Evolutionary conservation across 1,140 invertebrate genomes (phyloP).

Genomic region (Heliconius himera): DNA sequence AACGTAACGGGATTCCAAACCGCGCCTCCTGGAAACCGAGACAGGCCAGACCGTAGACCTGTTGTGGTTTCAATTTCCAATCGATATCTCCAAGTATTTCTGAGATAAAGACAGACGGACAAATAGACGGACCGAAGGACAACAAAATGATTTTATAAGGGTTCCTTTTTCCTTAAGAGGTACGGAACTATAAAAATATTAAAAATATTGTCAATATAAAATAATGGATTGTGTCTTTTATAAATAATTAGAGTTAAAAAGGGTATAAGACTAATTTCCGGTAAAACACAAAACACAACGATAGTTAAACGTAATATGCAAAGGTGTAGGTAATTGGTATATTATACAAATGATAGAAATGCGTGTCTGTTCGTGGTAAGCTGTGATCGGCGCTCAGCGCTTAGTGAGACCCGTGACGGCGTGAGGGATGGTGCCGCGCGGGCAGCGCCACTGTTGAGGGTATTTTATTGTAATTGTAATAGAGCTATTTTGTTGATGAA

Average conservation of each 20-base stretch:
- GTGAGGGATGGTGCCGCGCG: conserved; percentile 51
- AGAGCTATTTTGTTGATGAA: not conserved
- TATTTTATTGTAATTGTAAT: not conserved
- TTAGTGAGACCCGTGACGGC: conserved; percentile 34
- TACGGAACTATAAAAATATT: too few relatives aligned
- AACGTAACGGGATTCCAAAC: too few relatives aligned
- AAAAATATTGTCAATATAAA: too few relatives aligned
- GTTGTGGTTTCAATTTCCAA: too few relatives aligned
- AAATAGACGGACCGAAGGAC: too few relatives aligned
- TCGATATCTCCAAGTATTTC: too few relatives aligned
- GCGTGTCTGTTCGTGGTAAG: conserved; percentile 14
- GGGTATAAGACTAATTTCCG: not conserved
- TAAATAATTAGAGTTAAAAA: not conserved
- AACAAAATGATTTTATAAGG: too few relatives aligned
- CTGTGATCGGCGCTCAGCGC: not conserved
- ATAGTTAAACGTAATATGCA: not conserved
- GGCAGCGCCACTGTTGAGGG: not conserved
- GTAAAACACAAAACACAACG: not conserved
- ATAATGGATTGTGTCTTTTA: too few relatives aligned
- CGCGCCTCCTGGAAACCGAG: too few relatives aligned
- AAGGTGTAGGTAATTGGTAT: not conserved
- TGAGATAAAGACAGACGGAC: too few relatives aligned
- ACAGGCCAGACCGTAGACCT: too few relatives aligned
- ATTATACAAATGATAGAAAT: conserved; percentile 33
- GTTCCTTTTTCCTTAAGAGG: too few relatives aligned